Base-by-base conservation (phyloP, 1,140 invertebrate species). In the Aporrectodea caliginosa region DNA sequence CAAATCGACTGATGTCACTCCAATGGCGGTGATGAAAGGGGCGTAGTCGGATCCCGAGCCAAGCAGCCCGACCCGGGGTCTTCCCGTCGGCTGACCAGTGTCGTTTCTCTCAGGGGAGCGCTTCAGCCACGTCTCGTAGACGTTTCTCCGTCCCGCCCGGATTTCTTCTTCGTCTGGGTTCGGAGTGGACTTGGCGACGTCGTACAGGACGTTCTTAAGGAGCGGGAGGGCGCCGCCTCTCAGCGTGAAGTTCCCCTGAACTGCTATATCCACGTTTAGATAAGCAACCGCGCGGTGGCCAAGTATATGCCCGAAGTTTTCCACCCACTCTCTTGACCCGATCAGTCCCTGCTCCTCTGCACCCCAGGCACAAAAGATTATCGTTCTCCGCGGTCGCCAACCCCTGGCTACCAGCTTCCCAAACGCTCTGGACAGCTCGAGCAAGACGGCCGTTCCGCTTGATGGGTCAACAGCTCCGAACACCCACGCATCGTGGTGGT, bases 401-500 rank as follows among this genome's bases (percentile, higher is more conserved):
- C 82, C 81, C 77, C 27, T n/a, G 14, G 84, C 82, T 30, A 73
- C 73, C 1, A 90, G 76, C 32, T 85, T 81, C 1, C 86, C 89
- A 83, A 92, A 87, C 2, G 88, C 89, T 29, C 90, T 81, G 12
- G 88, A 86, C 12, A 91, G 81, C 85, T 92, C 91, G 75, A 91
- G 85, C 83, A 91, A 84, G 16, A 87, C 85, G 6, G 90, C 90
- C n/a, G 91, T 91, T 6, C 90, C 90, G 82, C 85, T 87, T 6
- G 88, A 88, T 22, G 91, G 90, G 84, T 92, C 91, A 33, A 91
- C 83, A 27, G 90, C 88, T 2, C 90, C 90, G 80, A 90, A 90
- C 22, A 89, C 89, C 90, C 90, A 92, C 14, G 91, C 89, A 83
- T 92, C 91, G 79, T 91, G 85, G 84, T 92, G 91, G 82, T 91